A percentile compares a stretch with the other conserved stretches of the same genome.
Conservation (phyloP, 92 coral and sea anemone species). For the Bergia puertoricense region DNA sequence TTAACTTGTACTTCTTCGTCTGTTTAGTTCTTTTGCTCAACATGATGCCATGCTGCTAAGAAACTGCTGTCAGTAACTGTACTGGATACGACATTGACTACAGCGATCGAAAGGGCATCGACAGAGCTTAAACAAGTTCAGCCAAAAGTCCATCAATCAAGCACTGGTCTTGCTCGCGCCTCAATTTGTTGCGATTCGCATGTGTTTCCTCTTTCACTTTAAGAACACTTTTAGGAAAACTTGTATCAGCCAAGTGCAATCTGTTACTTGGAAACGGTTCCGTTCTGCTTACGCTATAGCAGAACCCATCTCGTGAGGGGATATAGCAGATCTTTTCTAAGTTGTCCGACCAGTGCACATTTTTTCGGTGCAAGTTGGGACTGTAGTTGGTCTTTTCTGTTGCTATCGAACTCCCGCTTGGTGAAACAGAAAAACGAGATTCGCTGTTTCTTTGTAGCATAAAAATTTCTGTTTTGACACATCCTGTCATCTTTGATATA, state of each 20-base stretch:
- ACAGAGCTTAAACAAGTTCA: slow-evolving; percentile 11
- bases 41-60: no score
- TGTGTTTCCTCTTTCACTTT: background rate
- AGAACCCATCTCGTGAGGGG: slow-evolving; percentile 9
- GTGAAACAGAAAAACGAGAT: background rate
- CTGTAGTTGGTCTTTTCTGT: background rate
- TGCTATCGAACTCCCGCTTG: background rate
- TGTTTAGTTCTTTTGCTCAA: no score
- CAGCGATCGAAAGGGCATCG: background rate
- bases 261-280: background rate
- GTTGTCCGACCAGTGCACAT: slow-evolving; percentile 26
- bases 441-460: background rate
- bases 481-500: background rate
- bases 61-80: no score
- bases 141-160: slow-evolving; percentile 3
- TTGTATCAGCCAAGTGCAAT: background rate
- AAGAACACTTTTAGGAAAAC: slow-evolving; percentile 22
- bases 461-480: background rate
- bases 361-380: background rate
- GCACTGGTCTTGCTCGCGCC: slow-evolving; percentile 13
- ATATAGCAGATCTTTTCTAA: slow-evolving; percentile 4
- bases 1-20: no score
- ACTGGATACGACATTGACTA: no score
- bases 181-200: background rate
- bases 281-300: background rate